These are phyloP conservation scores for Pinctada fucata DNA, from an alignment of 2,888 invertebrate species.

Conservation along the genomic window DNA sequence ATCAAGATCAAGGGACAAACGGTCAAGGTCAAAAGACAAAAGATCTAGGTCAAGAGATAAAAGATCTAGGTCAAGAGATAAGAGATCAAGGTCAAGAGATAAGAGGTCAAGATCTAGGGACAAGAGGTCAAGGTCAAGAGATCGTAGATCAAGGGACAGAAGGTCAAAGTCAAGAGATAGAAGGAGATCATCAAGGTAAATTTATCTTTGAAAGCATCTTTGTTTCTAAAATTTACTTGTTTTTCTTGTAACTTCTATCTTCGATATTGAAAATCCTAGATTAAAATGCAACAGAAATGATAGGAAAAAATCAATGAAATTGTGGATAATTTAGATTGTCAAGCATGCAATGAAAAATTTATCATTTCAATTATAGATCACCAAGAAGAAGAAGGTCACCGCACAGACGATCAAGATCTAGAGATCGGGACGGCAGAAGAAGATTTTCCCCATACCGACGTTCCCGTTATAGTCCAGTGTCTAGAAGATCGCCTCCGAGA, in stretches of 20 bases:
- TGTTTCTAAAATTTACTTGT: too few relatives aligned
- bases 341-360: too few relatives aligned
- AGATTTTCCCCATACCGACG: constrained; percentile 51
- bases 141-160: neutral
- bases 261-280: too few relatives aligned
- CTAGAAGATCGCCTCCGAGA: constrained; percentile 50
- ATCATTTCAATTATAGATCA: constrained; percentile 13
- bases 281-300: too few relatives aligned
- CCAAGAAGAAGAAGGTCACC: constrained; percentile 47
- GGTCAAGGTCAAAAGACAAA: neutral
- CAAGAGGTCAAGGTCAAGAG: constrained; percentile 44
- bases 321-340: too few relatives aligned
- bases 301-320: too few relatives aligned
- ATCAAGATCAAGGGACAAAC: neutral
- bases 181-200: constrained; percentile 39
- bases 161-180: constrained; percentile 47
- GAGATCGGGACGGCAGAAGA: constrained; percentile 37
- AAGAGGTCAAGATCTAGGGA: neutral
- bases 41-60: constrained; percentile 1
- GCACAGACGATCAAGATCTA: constrained; percentile 40
- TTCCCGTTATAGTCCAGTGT: constrained; percentile 24
- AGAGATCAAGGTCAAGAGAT: constrained; percentile 24
- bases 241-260: too few relatives aligned
- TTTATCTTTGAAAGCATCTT: neutral
- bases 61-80: constrained; percentile 11